Evolutionary conservation across 2,888 invertebrate species (phyloP), one percentile per base, ranked within the genome.

Genomic region (Bibio marci): DNA sequence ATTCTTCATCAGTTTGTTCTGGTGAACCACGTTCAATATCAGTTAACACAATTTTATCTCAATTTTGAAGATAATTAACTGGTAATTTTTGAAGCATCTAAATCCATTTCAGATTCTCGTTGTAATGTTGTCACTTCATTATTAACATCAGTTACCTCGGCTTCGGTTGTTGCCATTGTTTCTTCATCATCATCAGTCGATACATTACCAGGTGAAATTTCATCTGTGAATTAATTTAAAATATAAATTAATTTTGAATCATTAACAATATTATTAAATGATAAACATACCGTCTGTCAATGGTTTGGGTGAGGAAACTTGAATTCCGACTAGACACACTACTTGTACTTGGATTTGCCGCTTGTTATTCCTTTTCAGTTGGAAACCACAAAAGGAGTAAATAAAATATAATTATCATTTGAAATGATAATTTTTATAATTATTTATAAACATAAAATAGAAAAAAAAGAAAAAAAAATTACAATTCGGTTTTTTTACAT

Each of bases 141-240:
- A 44, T 65, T 67, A 45, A 71, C 72, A 48, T 71, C 70, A 2
- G 59, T 61, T 11, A 67, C 67, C 45, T 57, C 56, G 52, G 73
- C 77, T 48, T 73, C 76, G 42, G 82, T 81, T 56, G 80, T 81
- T 22, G 82, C 88, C 53, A 92, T 92, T 18, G 90, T 92, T 64
- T 88, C 90, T 64, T 94, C 92, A 60, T 92, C 92, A 63, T 88
- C 87, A 48, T 75, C 74, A 8, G 79, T 80, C 47, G 72, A 75
- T 52, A 76, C 76, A 50, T 72, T 76, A 48, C 65, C 72, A 39
- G 90, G 90, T 53, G 78, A 71, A 67, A 90, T 91, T 59, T 92
- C 91, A 61, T 78, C 86, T 75, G 50, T 2, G 56, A 49, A 14
- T 38, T 38, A 31, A 38, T 38, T 32, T 26, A 36, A 18, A 36